Conservation (phyloP, 1,140 invertebrate genomes). For the Sitodiplosis mosellana region DNA sequence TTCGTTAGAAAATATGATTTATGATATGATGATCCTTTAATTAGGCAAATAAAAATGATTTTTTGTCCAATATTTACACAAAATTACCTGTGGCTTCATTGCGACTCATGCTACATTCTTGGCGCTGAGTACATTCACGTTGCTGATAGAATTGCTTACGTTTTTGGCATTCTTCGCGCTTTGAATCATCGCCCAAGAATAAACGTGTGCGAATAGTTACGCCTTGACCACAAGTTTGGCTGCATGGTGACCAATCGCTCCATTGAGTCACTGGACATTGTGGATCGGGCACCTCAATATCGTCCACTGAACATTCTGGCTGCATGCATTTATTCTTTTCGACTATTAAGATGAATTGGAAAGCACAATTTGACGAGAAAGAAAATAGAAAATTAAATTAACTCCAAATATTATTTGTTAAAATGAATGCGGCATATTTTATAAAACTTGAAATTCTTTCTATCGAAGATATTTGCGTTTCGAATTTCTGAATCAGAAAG, state of each 20-base stretch:
- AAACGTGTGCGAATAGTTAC: conserved; percentile 48
- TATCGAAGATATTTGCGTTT: neutral
- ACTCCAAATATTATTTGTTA: neutral
- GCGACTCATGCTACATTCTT: conserved; percentile 50
- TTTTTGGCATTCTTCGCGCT: conserved; percentile 35
- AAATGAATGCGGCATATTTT: neutral
- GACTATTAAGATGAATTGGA: no score
- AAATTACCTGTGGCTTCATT: conserved; percentile 48
- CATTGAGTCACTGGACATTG: conserved; percentile 46
- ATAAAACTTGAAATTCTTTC: neutral
- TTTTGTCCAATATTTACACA: neutral
- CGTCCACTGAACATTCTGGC: conserved; percentile 34
- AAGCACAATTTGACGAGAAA: no score
- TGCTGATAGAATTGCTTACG: conserved; percentile 44
- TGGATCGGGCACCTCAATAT: conserved; percentile 34
- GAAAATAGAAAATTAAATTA: neutral
- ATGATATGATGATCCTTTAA: no score
- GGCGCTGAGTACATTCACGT: conserved; percentile 37
- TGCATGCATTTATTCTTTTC: conserved; percentile 61
- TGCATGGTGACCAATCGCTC: conserved; percentile 54
- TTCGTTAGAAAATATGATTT: no score
- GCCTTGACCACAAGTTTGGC: conserved; percentile 47
- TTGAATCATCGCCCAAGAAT: conserved; percentile 37
- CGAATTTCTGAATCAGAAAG: neutral
- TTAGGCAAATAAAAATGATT: neutral